Percentiles rank a stretch among this genome's conserved stretches.
Conservation (phyloP, 2,113 vertebrate genomes). For the Mastomys natalensis region DNA sequence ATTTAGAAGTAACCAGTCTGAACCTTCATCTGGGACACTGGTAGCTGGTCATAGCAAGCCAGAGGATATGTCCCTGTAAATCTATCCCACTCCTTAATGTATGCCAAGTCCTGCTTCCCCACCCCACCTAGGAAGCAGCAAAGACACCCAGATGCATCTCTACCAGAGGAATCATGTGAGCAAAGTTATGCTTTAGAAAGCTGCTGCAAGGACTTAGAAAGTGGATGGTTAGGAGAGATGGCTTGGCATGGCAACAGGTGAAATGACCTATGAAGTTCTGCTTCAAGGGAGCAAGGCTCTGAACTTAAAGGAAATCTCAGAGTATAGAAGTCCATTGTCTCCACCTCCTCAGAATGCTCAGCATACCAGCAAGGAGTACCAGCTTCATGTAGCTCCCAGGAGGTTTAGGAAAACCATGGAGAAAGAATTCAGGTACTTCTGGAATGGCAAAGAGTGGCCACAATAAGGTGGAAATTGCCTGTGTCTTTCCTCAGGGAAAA, state of each 20-base stretch:
- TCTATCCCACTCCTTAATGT: rapidly evolving
- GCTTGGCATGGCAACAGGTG: neutral
- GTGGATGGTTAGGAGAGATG: neutral
- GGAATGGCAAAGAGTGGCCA: neutral
- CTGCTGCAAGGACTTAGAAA: rapidly evolving
- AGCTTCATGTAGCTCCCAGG: neutral
- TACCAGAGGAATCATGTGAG: neutral
- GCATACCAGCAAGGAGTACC: rapidly evolving
- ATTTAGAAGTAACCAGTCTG: neutral
- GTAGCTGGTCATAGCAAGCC: neutral
- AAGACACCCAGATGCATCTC: neutral
- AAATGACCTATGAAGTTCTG: no score
- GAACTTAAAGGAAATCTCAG: neutral
- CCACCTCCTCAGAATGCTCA: neutral
- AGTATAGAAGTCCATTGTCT: neutral
- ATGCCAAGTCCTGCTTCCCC: neutral
- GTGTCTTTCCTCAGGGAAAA: slow-evolving; percentile 1
- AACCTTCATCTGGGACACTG: neutral
- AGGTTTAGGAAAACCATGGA: neutral
- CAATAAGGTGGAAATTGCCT: neutral
- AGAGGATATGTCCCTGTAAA: neutral
- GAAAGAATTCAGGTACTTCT: neutral
- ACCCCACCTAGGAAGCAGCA: rapidly evolving
- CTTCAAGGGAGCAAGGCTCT: neutral
- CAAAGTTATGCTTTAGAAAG: neutral